Percentiles rank a stretch among this genome's conserved stretches.
phyloP scores from a whole-genome alignment of 2,797 vertebrate genomes.

The Amniataba percoides region DNA sequence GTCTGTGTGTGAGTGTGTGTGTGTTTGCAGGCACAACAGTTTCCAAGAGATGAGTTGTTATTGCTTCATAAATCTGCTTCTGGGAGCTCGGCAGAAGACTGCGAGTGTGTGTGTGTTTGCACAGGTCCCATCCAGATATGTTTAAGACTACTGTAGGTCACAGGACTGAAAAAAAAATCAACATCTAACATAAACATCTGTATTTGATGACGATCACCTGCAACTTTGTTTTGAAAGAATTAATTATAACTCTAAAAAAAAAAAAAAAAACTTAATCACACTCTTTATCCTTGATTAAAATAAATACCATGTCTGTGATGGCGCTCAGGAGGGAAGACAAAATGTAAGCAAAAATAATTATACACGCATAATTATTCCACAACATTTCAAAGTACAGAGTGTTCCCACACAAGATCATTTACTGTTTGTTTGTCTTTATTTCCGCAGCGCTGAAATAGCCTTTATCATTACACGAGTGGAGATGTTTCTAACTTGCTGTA shows the following conservation, averaged over 20 bases:
- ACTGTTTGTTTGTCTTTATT: neutral
- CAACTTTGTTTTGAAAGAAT: neutral
- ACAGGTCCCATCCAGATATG: neutral
- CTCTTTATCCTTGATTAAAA: neutral
- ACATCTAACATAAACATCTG: neutral
- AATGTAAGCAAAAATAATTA: neutral
- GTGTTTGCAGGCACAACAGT: slow-evolving; percentile 24
- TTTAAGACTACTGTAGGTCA: neutral
- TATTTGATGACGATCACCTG: neutral
- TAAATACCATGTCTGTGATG: neutral
- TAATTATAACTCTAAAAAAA: neutral
- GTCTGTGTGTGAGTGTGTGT: slow-evolving; percentile 27
- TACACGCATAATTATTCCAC: neutral
- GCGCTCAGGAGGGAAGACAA: neutral
- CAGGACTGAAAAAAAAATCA: neutral
- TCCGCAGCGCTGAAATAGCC: neutral
- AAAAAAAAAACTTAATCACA: too few relatives aligned
- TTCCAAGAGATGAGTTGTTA: slow-evolving; percentile 73
- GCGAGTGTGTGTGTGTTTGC: slow-evolving; percentile 23
- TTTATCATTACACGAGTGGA: neutral
- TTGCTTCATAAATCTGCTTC: slow-evolving; percentile 75
- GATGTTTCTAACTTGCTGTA: neutral
- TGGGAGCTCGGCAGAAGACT: slow-evolving; percentile 21
- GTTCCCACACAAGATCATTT: neutral
- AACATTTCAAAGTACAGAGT: too few relatives aligned